Conservation (phyloP, 2,888 invertebrate genomes). For the Doris montereyensis region DNA sequence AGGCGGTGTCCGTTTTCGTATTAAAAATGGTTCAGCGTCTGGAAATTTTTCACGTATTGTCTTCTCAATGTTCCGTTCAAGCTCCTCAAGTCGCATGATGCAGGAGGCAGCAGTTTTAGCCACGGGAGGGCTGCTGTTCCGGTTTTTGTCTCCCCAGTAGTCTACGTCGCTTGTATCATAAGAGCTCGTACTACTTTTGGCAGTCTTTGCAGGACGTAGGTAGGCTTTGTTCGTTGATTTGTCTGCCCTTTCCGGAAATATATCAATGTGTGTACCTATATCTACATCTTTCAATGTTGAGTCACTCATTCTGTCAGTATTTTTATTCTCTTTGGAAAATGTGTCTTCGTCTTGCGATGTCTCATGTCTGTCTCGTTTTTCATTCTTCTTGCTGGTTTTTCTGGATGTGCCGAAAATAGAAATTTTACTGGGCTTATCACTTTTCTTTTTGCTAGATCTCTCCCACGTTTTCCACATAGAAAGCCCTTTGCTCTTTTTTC, state of each 20-base stretch:
- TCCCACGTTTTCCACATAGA: slow-evolving; percentile 41
- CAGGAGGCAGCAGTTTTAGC: slow-evolving; percentile 42
- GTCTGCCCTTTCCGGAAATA: not conserved
- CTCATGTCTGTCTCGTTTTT: not conserved
- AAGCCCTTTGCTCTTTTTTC: not conserved
- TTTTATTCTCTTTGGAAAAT: not conserved
- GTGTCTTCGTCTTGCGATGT: not conserved
- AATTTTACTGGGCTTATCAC: not conserved
- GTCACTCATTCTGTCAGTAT: not conserved
- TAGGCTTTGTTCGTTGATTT: not conserved
- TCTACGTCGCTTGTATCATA: not conserved
- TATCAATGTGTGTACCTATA: not conserved
- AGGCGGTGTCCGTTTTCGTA: slow-evolving; percentile 11
- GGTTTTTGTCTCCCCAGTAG: not conserved
- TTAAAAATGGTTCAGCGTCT: slow-evolving; percentile 36
- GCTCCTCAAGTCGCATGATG: slow-evolving; percentile 45
- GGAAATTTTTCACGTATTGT: slow-evolving; percentile 47
- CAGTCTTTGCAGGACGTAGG: not conserved
- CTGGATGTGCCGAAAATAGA: slow-evolving; percentile 34
- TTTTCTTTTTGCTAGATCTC: slow-evolving; percentile 24
- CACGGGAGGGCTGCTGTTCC: slow-evolving; percentile 30
- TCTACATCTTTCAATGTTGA: not conserved
- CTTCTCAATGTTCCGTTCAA: slow-evolving; percentile 45
- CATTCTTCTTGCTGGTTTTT: slow-evolving; percentile 7
- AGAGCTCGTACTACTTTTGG: no score